These are phyloP conservation scores for Protosalanx chinensis DNA, from an alignment of 2,797 vertebrate species.

Conservation along the genomic window DNA sequence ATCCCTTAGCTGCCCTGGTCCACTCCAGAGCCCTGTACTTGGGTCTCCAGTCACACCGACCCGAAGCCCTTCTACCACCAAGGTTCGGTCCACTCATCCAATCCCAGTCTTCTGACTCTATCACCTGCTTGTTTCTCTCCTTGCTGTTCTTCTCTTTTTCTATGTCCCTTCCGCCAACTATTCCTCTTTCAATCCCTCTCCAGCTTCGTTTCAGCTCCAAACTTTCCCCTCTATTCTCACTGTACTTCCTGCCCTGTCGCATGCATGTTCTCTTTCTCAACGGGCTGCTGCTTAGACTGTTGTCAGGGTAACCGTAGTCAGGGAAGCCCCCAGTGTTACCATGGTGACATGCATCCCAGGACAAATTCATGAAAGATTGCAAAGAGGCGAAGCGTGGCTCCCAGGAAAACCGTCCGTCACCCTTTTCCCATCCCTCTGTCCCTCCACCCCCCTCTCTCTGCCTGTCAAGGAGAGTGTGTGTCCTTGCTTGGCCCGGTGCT, in stretches of 20 bases:
- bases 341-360: slow-evolving; percentile 72
- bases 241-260: slow-evolving; percentile 70
- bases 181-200: slow-evolving; percentile 45
- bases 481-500: slow-evolving; percentile 28
- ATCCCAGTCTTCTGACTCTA: slow-evolving; percentile 62
- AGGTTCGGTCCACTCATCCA: slow-evolving; percentile 44
- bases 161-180: slow-evolving; percentile 26
- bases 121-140: slow-evolving; percentile 28
- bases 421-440: slow-evolving; percentile 38
- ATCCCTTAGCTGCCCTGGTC: slow-evolving; percentile 46
- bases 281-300: slow-evolving; percentile 67
- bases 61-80: slow-evolving; percentile 28
- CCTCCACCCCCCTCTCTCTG: slow-evolving; percentile 41
- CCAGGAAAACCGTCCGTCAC: slow-evolving; percentile 49
- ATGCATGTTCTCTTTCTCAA: slow-evolving; percentile 66
- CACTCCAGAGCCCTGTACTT: slow-evolving; percentile 49
- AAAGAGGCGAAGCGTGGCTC: slow-evolving; percentile 59
- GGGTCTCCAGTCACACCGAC: slow-evolving; percentile 35
- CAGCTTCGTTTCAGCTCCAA: slow-evolving; percentile 46
- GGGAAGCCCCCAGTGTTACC: slow-evolving; percentile 71
- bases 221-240: slow-evolving; percentile 73
- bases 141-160: slow-evolving; percentile 37
- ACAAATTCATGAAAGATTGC: slow-evolving; percentile 59
- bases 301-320: slow-evolving; percentile 72
- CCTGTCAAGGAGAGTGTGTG: slow-evolving; percentile 45